Conservation (phyloP, 2,113 vertebrate species). For the Neogale vison region DNA sequence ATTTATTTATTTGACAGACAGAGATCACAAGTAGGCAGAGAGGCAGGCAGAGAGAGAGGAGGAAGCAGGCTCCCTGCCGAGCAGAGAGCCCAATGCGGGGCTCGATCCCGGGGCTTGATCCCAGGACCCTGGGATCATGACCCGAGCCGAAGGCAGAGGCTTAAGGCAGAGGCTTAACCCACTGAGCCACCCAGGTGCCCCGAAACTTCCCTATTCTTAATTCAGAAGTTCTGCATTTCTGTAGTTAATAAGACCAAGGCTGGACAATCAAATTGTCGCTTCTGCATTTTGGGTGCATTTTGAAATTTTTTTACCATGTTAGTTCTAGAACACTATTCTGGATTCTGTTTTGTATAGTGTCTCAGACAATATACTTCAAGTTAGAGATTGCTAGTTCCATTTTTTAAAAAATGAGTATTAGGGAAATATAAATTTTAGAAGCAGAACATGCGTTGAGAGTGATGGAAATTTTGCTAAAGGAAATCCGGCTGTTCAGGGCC, state of each 20-base stretch:
- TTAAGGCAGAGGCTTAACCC: too few relatives aligned
- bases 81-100: too few relatives aligned
- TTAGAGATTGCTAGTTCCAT: background rate
- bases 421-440: background rate
- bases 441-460: background rate
- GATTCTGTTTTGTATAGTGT: background rate
- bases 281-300: background rate
- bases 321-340: background rate
- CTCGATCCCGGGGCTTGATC: too few relatives aligned
- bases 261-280: too few relatives aligned
- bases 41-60: too few relatives aligned
- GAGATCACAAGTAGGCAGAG: too few relatives aligned
- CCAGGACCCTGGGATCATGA: too few relatives aligned
- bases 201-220: background rate
- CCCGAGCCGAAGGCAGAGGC: too few relatives aligned
- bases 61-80: too few relatives aligned
- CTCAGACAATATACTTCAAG: constrained; percentile 5
- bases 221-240: background rate
- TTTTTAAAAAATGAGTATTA: background rate
- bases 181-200: too few relatives aligned
- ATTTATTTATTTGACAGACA: too few relatives aligned
- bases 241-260: too few relatives aligned
- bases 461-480: background rate
- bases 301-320: background rate
- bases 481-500: background rate